A percentile compares a stretch with the other conserved stretches of the same genome.
These are phyloP conservation scores for Yoshiicerus persimilis DNA, from an alignment of 1,140 invertebrate genomes.

Conservation along the genomic window DNA sequence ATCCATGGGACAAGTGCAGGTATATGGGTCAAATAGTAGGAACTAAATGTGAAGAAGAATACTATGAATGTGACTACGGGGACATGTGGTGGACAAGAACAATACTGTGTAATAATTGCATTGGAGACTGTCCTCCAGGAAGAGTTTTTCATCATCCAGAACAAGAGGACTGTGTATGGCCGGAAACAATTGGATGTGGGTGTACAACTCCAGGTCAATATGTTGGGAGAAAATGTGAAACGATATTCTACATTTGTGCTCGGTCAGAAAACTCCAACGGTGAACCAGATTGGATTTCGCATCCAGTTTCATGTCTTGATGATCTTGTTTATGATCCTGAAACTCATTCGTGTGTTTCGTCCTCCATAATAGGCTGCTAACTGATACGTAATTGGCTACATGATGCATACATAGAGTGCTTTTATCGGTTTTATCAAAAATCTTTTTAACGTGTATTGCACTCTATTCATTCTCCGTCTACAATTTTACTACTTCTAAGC, in stretches of 20 bases:
- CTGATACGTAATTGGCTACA: too few relatives aligned
- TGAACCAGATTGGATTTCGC: background rate
- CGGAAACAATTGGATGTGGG: background rate
- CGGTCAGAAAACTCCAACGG: background rate
- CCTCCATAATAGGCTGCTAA: background rate
- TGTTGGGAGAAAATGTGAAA: background rate
- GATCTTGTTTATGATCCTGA: background rate
- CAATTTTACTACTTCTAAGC: too few relatives aligned
- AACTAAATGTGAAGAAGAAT: background rate
- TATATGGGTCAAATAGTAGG: background rate
- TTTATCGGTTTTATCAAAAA: too few relatives aligned
- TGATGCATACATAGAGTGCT: background rate
- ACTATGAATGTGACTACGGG: conserved; percentile 14
- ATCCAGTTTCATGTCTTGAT: background rate
- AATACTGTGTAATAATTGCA: background rate
- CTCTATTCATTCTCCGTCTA: too few relatives aligned
- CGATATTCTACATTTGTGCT: background rate
- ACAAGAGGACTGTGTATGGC: background rate
- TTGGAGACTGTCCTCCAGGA: background rate
- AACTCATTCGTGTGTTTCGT: background rate
- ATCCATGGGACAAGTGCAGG: background rate
- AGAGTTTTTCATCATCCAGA: background rate
- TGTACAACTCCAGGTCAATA: background rate
- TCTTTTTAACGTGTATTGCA: too few relatives aligned
- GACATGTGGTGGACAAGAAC: background rate